Base-by-base conservation (phyloP, 2,888 invertebrate genomes). In the Melinaea marsaeus region DNA sequence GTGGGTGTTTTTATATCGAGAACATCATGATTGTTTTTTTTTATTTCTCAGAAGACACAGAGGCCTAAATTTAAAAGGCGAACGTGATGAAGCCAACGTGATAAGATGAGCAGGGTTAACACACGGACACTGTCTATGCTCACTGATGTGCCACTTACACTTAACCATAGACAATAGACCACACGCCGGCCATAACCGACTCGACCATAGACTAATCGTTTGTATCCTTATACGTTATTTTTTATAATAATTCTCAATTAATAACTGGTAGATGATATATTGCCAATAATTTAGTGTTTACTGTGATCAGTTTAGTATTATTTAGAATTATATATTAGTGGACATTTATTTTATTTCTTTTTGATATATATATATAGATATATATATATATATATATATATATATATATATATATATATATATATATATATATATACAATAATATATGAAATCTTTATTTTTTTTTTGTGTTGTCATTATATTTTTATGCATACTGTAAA, bases 131-230 rank as follows among this genome's bases (percentile, higher is more conserved):
- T 77, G 79, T 80, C 80, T 80, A 88, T 81, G 90, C 90, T 90
- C 90, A 90, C 87, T 76, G 78, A 82, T 88, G 90, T 90, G 90
- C 90, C 90, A 90, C 83, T 83, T 89, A 87, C 83, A 78, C 75
- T 77, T 80, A 76, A 81, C 82, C 78, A 71, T 79, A 85, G 82
- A 76, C 77, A 74, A 77, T 86, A 86, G 85, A 74, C 79, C 22
- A 22, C 22, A 22, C 22, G 22, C 22, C 22, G 22, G 22, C 22
- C 22, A 22, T 22, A 22, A 22, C 22, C 22, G 22, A 81, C 77
- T 63, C 64, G 61, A 51, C 57, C 60, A 68, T 69, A 48, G 51
- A 57, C 60, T 58, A 57, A 68, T 61, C 56, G 33, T 37, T 63
- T 56, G 35, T 48, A 47, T 37, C 46, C 13, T 45, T 45, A 32